Evolutionary conservation across 1,140 invertebrate genomes (phyloP).

Genomic region (Temnothorax longispinosus): DNA sequence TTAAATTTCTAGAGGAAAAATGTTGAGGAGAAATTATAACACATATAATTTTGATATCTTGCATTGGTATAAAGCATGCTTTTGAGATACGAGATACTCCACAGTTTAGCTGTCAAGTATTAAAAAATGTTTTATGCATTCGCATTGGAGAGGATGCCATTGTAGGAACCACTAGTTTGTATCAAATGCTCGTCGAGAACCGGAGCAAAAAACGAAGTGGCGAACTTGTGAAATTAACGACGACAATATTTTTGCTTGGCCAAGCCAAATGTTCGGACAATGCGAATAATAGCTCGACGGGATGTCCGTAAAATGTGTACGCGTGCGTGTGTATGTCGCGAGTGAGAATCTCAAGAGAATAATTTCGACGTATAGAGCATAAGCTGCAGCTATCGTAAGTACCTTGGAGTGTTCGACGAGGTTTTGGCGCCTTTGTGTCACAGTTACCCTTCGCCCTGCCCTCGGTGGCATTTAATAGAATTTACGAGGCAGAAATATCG

Average conservation of each 20-base stretch:
- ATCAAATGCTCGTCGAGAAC: constrained; percentile 31
- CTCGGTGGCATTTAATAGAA: constrained; percentile 46
- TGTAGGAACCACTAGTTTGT: constrained; percentile 27
- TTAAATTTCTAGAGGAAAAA: background rate
- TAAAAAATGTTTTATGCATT: constrained; percentile 19
- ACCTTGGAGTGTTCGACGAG: constrained; percentile 47
- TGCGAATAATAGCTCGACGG: constrained; percentile 66
- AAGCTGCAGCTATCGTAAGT: constrained; percentile 46
- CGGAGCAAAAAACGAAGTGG: constrained; percentile 30
- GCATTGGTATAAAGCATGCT: background rate
- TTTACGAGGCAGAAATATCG: constrained; percentile 48
- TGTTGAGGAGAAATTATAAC: background rate
- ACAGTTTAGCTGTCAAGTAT: constrained; percentile 6
- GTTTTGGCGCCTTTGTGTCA: constrained; percentile 34
- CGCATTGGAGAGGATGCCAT: constrained; percentile 15
- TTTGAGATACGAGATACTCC: constrained; percentile 1
- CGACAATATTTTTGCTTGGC: constrained; percentile 57
- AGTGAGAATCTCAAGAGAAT: constrained; percentile 58
- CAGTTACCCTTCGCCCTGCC: constrained; percentile 7
- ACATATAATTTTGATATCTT: background rate
- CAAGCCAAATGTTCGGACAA: constrained; percentile 67
- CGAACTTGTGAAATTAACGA: constrained; percentile 63
- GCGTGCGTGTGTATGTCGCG: background rate
- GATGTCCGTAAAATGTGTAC: constrained; percentile 15
- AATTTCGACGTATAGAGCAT: constrained; percentile 18